Base-by-base conservation (phyloP, 2,113 vertebrate species). In the Silurus meridionalis region DNA sequence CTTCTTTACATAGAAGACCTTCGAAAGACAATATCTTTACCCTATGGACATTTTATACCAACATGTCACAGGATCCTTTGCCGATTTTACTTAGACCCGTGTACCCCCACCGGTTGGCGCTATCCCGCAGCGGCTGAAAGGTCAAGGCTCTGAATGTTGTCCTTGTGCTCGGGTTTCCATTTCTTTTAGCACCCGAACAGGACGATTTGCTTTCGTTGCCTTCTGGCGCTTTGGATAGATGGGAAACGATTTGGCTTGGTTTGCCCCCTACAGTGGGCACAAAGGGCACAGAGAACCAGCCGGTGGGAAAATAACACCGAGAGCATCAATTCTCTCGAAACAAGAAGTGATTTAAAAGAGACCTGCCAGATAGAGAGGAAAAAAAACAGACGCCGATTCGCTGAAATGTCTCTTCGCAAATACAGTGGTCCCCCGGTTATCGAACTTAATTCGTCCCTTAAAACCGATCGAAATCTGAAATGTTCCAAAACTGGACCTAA, bases 251-350 rank as follows among this genome's bases (percentile, higher is more conserved):
- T 66, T 86, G 63, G 50, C 85, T 89, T 87, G 84, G 85, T 81
- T 72, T 79, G 67, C 25, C 86, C 88, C 82, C 89, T 75, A 83
- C 75, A 81, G 86, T 67, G 86, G 90, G 80, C 79, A 64, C 66
- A 90, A 87, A 89, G 89, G 91, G 80, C 83, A 80, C 4, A 23
- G 69, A 52, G 67, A 87, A 6, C 86, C 80, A 86, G 85, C 90
- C 71, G 90, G 86, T 92, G 90, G 89, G 91, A 92, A 92, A 80
- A 53, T 55, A 74, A 61, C 74, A 64, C n/a, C n/a, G 75, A 83
- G 82, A 87, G 81, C 89, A 92, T 91, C 83, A 89, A 83, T 89
- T 89, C 88, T 85, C 28, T 48, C 4, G 85, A 84, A 88, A 89
- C 91, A 90, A 89, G 85, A 83, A 72, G 60, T 5, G 48, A 85